Percentiles rank a stretch among this genome's conserved stretches.
Conservation (phyloP, 1,140 invertebrate species). For the Orius insidiosus region DNA sequence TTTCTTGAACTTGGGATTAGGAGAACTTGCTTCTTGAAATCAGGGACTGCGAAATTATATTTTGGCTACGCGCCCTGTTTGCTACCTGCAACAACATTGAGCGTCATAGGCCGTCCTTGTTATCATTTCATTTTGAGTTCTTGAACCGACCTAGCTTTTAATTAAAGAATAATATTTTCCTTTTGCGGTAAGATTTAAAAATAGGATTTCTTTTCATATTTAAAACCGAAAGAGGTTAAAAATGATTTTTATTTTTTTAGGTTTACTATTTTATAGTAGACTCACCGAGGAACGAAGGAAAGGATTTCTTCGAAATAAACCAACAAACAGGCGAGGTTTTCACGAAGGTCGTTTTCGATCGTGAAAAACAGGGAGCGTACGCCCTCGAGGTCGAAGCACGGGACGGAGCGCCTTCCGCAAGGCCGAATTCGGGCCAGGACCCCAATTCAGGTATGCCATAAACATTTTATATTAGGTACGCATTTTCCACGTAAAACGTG, state of each 20-base stretch:
- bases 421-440: constrained; percentile 74
- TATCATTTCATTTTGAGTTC: too few species aligned
- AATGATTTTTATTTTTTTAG: constrained; percentile 28
- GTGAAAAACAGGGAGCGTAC: constrained; percentile 87
- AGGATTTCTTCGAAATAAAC: constrained; percentile 89
- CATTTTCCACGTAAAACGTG: too few species aligned
- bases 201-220: too few species aligned
- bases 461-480: constrained; percentile 15
- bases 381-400: constrained; percentile 83
- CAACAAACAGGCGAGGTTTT: constrained; percentile 83
- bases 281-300: constrained; percentile 74
- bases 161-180: neutral
- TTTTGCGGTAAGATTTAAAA: neutral
- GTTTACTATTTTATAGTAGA: constrained; percentile 83
- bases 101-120: too few species aligned
- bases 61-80: too few species aligned
- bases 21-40: too few species aligned
- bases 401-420: constrained; percentile 79
- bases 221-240: too few species aligned
- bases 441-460: constrained; percentile 70
- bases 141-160: too few species aligned
- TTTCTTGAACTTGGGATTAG: too few species aligned
- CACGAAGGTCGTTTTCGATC: constrained; percentile 83
- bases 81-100: too few species aligned
- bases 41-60: too few species aligned